Evolutionary conservation across 2,113 vertebrate genomes (phyloP), one percentile per base, ranked within the genome.

Genomic region (Sander vitreus): DNA sequence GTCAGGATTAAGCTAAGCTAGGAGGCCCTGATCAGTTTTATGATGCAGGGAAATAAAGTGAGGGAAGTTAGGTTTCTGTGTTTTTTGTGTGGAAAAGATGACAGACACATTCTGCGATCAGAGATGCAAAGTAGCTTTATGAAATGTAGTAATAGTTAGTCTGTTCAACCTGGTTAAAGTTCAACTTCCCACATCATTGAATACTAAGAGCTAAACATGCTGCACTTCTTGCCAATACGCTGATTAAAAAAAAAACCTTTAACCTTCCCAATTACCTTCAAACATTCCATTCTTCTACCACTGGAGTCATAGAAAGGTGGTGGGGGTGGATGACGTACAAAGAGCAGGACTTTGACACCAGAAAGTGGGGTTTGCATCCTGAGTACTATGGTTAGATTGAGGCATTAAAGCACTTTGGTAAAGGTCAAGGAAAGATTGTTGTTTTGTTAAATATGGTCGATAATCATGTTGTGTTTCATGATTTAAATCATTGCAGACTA

Each of bases 401-500:
- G 47, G 58, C 58, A 63, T 63, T 47, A 25, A 63, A 25, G 45
- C 27, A 16, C 27, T 63, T 51, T 25, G 48, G 73, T 63, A 39
- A 12, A 68, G 8, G 36, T 77, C 2, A 16, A n/a, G 45, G 9
- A 51, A 51, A 78, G 45, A 30, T 6, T 2, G 47, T 43, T 21
- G 64, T 66, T 48, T 59, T 18, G 27, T 27, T 27, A 14, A 45
- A 65, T 55, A 33, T 33, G 11, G 50, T 45, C 10, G 18, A 55
- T 54, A 15, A 47, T 76, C 23, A 21, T 16, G 36, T 27, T 27
- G 53, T 9, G 21, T 64, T 75, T 53, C 0, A 2, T 55, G 18
- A 66, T 66, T 57, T 50, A 36, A 73, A 59, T 73, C 55, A 21
- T 16, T 73, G 43, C 57, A 50, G 47, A 64, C 48, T 13, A 27